Percentiles rank a stretch among this genome's conserved stretches.
Conservation (phyloP, 2,888 invertebrate species). For the Meghimatium bilineatum region DNA sequence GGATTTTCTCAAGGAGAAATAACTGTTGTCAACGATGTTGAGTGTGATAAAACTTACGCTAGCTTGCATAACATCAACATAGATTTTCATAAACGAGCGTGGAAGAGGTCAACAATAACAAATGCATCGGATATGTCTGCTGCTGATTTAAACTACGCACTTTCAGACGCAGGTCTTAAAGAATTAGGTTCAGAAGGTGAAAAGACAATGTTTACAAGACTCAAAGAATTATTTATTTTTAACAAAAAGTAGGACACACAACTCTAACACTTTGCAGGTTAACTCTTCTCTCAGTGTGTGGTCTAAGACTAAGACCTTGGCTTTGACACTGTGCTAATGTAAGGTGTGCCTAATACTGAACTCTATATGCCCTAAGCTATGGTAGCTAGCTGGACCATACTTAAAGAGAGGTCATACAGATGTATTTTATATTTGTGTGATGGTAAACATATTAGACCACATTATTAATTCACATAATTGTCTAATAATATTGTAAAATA, state of each 20-base stretch:
- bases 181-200: neutral
- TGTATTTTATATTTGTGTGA: too few species aligned
- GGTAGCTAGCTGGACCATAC: too few species aligned
- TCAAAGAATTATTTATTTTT: neutral
- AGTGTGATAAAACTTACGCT: conserved; percentile 31
- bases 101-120: conserved; percentile 20
- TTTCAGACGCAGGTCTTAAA: conserved; percentile 25
- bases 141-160: neutral
- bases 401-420: too few species aligned
- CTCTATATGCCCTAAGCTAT: too few species aligned
- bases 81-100: conserved; percentile 10
- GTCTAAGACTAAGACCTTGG: too few species aligned
- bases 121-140: conserved; percentile 12
- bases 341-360: too few species aligned
- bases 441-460: too few species aligned
- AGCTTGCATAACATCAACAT: conserved; percentile 35
- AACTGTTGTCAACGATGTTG: conserved; percentile 21
- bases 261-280: too few species aligned
- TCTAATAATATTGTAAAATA: too few species aligned
- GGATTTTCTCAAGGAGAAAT: conserved; percentile 36
- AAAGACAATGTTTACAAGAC: neutral
- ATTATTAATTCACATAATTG: too few species aligned
- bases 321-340: too few species aligned
- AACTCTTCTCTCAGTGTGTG: too few species aligned
- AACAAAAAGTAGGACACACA: neutral